phyloP scores from a whole-genome alignment of 2,888 invertebrate species.

The Cataglyphis rosenhaueri region DNA sequence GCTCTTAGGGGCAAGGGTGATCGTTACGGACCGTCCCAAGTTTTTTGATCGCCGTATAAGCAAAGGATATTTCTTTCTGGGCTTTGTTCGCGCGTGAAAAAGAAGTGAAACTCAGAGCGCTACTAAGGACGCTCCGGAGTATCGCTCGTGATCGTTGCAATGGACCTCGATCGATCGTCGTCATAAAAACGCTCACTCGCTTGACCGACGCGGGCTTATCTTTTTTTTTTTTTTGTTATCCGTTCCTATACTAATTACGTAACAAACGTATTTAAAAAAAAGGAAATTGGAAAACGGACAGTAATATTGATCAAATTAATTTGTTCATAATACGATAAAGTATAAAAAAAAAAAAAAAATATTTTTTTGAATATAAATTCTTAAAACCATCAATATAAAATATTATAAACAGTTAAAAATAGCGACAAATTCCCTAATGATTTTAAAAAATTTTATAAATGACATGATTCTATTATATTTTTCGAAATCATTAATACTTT shows the following conservation, averaged over 20 bases:
- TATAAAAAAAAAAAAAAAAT: neutral
- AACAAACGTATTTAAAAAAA: slow-evolving; percentile 13
- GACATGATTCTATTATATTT: neutral
- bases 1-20: slow-evolving; percentile 28
- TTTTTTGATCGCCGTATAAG: slow-evolving; percentile 34
- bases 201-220: slow-evolving; percentile 40
- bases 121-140: slow-evolving; percentile 63
- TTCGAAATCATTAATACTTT: neutral
- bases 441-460: neutral
- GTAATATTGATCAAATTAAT: slow-evolving; percentile 10
- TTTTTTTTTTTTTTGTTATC: slow-evolving; percentile 26
- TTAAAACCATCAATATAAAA: neutral
- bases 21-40: slow-evolving; percentile 43
- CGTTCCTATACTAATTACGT: slow-evolving; percentile 16
- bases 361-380: neutral
- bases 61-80: slow-evolving; percentile 15
- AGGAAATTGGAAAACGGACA: slow-evolving; percentile 57
- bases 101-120: slow-evolving; percentile 56
- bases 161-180: slow-evolving; percentile 56
- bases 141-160: slow-evolving; percentile 61
- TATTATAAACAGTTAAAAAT: slow-evolving; percentile 3
- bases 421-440: neutral
- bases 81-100: slow-evolving; percentile 31
- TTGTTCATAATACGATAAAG: neutral
- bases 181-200: slow-evolving; percentile 31